phyloP scores from a whole-genome alignment of 2,113 vertebrate species.

The Gymnocephalus cernua region DNA sequence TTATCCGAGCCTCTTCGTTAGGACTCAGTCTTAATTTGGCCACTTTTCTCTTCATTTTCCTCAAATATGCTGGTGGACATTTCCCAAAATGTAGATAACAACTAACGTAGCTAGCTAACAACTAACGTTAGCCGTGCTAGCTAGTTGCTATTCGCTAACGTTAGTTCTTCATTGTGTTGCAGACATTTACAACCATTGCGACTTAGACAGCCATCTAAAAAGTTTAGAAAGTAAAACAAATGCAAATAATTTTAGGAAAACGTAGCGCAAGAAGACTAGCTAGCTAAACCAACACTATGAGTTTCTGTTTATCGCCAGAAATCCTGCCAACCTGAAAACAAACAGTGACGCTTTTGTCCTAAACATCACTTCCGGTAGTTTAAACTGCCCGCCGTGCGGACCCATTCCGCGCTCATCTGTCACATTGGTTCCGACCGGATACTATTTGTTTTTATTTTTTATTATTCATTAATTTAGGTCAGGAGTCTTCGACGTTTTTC shows the following conservation, averaged over 20 bases:
- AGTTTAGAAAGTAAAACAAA: not conserved
- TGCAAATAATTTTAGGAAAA: accelerated
- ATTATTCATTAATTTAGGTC: too few species aligned
- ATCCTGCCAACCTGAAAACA: slow-evolving; percentile 37
- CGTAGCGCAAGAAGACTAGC: accelerated
- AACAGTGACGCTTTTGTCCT: not conserved
- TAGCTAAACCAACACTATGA: not conserved
- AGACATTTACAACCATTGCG: accelerated
- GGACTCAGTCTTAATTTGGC: slow-evolving; percentile 88
- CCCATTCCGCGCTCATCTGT: not conserved
- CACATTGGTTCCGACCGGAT: not conserved
- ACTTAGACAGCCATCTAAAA: not conserved
- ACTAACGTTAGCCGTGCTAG: not conserved
- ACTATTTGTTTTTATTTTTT: too few species aligned
- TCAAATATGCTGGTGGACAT: not conserved
- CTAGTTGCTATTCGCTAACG: not conserved
- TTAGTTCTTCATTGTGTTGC: not conserved
- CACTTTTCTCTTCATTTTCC: slow-evolving; percentile 89
- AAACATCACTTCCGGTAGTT: slow-evolving; percentile 77
- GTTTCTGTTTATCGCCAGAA: slow-evolving; percentile 29
- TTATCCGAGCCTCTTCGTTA: slow-evolving; percentile 91
- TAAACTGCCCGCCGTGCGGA: slow-evolving; percentile 66
- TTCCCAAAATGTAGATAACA: not conserved
- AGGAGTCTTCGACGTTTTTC: too few species aligned
- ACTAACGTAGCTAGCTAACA: not conserved